Percentiles rank a stretch among this genome's conserved stretches.
phyloP scores from a whole-genome alignment of 1,140 invertebrate genomes.

The Zaprionus davidi region DNA sequence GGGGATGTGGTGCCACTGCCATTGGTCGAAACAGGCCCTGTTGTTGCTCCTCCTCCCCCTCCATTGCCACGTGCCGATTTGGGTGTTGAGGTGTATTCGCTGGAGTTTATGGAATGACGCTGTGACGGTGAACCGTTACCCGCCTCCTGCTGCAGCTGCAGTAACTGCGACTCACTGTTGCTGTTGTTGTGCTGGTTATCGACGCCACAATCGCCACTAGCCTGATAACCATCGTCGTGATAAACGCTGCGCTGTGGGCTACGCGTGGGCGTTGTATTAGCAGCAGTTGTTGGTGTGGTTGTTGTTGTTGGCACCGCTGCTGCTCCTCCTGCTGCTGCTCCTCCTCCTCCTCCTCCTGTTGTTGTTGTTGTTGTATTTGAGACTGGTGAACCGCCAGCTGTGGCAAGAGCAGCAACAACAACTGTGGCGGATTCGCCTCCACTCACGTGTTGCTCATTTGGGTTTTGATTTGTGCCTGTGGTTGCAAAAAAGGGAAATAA shows the following conservation, averaged over 20 bases:
- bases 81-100: conserved; percentile 76
- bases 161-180: conserved; percentile 36
- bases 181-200: conserved; percentile 51
- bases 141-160: conserved; percentile 37
- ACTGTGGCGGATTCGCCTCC: conserved; percentile 46
- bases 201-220: conserved; percentile 45
- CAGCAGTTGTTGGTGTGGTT: conserved; percentile 1
- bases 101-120: conserved; percentile 75
- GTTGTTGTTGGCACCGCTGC: background rate
- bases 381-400: conserved; percentile 53
- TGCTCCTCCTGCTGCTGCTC: conserved; percentile 5
- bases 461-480: conserved; percentile 79
- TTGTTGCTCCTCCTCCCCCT: conserved; percentile 3
- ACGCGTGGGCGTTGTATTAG: conserved; percentile 59
- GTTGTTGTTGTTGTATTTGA: conserved; percentile 48
- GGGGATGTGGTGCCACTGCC: conserved; percentile 70
- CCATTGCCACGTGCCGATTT: conserved; percentile 63
- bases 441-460: conserved; percentile 78
- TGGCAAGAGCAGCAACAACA: conserved; percentile 42
- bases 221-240: conserved; percentile 75
- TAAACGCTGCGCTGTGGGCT: conserved; percentile 69
- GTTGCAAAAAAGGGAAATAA: conserved; percentile 22
- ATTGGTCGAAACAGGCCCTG: conserved; percentile 28
- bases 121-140: conserved; percentile 63
- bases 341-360: conserved; percentile 7